Base-by-base conservation (phyloP, 2,888 invertebrate genomes). In the Neoascia interrupta region DNA sequence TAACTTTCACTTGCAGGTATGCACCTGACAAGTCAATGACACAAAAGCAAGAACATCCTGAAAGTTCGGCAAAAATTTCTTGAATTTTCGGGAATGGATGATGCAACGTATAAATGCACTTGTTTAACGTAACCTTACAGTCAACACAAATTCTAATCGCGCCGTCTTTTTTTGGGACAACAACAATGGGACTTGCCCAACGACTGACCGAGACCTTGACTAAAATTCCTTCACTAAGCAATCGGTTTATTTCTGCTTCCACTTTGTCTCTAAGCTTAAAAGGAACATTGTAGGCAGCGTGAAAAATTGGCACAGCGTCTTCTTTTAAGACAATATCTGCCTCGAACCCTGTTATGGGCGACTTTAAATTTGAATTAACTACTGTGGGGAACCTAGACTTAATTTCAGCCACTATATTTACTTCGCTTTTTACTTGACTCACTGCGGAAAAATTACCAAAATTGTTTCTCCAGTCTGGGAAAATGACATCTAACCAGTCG, bases 111-210 rank as follows among this genome's bases (percentile, higher is more conserved):
- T 49, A 31, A 16, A 82, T 68, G 34, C 11, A 45, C 34, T 63
- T 56, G 58, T 83, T 82, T 1, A 82, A 19, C 16, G 82, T 83
- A 6, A 73, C 60, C 26, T 80, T 82, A 45, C 34, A 81, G 28
- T 64, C 81, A 10, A 54, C 41, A 26, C 64, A 73, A 4, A 58
- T 2, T 13, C 58, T 18, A 16, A 81, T 41, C 15, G 53, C 43
- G 3, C 66, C 58, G 43, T 81, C 66, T 19, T 53, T 36, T 15
- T 82, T 82, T 16, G 61, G 68, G 5, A 76, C 64, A 16, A 64
- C 68, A 21, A 81, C 76, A 3, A 81, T 53, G n/a, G 80, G 74
- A 15, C 73, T 73, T 2, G 68, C 81, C 74, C 81, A 82, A 41
- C 76, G 58, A 23, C 49, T 47, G 41, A 47, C 28, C 39, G 79